Evolutionary conservation across 2,797 vertebrate species (phyloP), one percentile per base, ranked within the genome.

Genomic region (Xenopus petersii): DNA sequence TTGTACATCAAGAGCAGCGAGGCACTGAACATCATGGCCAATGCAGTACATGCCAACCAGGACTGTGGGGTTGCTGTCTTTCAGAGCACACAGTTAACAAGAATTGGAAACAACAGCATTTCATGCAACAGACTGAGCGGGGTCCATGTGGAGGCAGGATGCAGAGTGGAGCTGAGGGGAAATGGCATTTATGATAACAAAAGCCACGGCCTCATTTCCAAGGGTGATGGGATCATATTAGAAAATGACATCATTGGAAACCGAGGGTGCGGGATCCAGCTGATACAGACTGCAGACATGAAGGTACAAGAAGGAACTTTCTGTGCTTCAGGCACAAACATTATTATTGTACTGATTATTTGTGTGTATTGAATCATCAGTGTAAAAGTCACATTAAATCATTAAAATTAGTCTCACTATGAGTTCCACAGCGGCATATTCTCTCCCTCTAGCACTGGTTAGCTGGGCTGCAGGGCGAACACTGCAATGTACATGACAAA

Each of bases 221-320:
- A 87, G 12, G 93, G 95, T 0, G 93, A 91, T 10, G 94, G 94
- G 33, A 62, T 93, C 16, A 87, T 97, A 36, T 78, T 89, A 1
- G 96, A 97, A 85, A 98, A 96, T 0, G 94, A 95, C 73, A 89
- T 95, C 75, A 87, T 96, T 0, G 93, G 94, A 80, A 96, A 96
- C 83, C 85, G 86, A 7, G 89, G 90, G 17, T 90, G 89, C 10
- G 94, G 95, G 55, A 90, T 98, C 59, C 93, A 92, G 78, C 82
- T 95, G 47, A 88, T 92, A 13, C 93, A 91, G 73, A 87, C 85
- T 21, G 89, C 94, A 0, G 91, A 96, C 77, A 89, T 95, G 65
- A 97, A 95, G 92, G 96, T 96, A 69, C 47, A 84, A 46, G 36
- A 24, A 24, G 47, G 7, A 2, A 61, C 24, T 24, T 60, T 42